Percentiles rank a stretch among this genome's conserved stretches.
Conservation (phyloP, 1,140 invertebrate genomes). For the Thalassaphorura encarpata region DNA sequence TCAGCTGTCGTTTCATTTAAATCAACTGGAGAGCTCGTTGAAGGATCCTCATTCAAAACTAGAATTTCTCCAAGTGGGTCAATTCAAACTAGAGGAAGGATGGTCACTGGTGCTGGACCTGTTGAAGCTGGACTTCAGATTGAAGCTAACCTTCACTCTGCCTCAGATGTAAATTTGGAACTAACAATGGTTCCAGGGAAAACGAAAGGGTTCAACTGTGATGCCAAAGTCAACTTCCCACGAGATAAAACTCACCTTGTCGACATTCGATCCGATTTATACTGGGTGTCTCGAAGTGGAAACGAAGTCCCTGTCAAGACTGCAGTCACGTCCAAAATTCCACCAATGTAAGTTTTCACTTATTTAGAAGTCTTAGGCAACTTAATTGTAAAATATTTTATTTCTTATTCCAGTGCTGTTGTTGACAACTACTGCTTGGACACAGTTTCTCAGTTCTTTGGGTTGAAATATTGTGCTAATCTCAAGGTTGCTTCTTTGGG, state of each 20-base stretch:
- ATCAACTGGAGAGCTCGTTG: conserved; percentile 37
- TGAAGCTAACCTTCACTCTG: conserved; percentile 59
- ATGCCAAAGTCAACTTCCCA: conserved; percentile 63
- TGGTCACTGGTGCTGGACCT: conserved; percentile 61
- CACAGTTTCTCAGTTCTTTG: conserved; percentile 42
- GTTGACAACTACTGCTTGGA: conserved; percentile 43
- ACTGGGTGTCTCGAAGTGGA: conserved; percentile 7
- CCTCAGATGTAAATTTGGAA: conserved; percentile 49
- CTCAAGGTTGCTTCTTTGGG: conserved; percentile 47
- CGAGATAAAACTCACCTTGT: conserved; percentile 68
- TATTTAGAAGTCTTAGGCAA: too few relatives aligned
- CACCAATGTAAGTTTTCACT: background rate
- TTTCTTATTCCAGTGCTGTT: background rate
- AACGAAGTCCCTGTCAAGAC: conserved; percentile 35
- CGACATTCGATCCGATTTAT: conserved; percentile 32
- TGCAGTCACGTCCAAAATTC: background rate
- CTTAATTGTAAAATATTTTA: background rate
- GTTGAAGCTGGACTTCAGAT: conserved; percentile 64
- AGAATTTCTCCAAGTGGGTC: conserved; percentile 36
- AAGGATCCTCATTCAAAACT: conserved; percentile 56
- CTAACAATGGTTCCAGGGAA: background rate
- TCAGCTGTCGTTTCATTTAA: conserved; percentile 55
- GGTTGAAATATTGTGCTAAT: conserved; percentile 57
- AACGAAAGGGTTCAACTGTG: conserved; percentile 40
- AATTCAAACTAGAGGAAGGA: conserved; percentile 46